Conservation (phyloP, 1,140 invertebrate species). For the Campoletis sonorensis region DNA sequence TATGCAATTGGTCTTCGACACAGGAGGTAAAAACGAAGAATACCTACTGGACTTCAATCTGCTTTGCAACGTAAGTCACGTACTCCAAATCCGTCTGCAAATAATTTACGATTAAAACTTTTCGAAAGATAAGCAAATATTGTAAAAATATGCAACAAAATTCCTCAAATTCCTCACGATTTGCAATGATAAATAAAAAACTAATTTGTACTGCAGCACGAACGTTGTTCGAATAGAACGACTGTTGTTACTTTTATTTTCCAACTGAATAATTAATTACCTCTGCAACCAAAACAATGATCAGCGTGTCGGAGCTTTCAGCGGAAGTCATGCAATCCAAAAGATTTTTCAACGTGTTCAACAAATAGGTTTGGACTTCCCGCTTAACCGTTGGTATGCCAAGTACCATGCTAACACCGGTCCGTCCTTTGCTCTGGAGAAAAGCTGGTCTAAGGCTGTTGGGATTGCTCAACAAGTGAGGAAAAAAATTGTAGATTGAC, state of each 20-base stretch:
- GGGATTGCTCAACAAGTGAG: conserved; percentile 89
- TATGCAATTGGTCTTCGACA: no score
- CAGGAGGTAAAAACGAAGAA: no score
- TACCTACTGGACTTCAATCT: conserved; percentile 87
- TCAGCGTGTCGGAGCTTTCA: conserved; percentile 88
- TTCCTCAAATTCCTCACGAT: background rate
- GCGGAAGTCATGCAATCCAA: conserved; percentile 86
- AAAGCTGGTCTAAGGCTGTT: conserved; percentile 88
- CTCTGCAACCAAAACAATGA: conserved; percentile 95
- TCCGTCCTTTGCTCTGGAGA: conserved; percentile 84
- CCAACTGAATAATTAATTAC: conserved; percentile 63
- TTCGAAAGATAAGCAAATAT: no score
- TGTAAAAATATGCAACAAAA: no score
- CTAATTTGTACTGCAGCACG: no score
- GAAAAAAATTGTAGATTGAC: conserved; percentile 90
- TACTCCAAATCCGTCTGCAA: conserved; percentile 83
- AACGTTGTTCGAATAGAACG: no score
- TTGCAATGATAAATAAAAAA: no score
- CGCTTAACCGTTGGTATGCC: conserved; percentile 93
- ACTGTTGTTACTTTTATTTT: no score
- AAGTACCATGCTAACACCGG: conserved; percentile 88
- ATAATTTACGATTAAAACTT: background rate
- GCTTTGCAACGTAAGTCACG: conserved; percentile 82
- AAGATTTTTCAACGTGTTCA: conserved; percentile 92
- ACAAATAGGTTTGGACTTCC: conserved; percentile 92